Evolutionary conservation across 2,113 vertebrate genomes (phyloP).

Genomic region (Eptesicus fuscus): DNA sequence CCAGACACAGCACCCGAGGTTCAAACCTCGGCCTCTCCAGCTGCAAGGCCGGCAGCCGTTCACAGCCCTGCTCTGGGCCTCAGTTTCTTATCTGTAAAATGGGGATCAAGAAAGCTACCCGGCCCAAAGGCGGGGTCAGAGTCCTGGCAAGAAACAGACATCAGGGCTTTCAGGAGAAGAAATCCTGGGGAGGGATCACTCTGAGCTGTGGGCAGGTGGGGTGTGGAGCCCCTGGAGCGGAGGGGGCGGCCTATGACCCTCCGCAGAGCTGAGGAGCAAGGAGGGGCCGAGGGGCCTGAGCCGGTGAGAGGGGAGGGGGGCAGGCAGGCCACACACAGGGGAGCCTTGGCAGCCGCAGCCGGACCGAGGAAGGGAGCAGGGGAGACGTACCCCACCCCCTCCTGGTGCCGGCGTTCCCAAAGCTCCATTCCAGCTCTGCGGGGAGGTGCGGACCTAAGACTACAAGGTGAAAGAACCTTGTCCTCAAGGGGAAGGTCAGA

Average conservation of each 20-base stretch:
- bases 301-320: no score
- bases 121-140: rapidly evolving
- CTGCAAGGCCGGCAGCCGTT: rapidly evolving
- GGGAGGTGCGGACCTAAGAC: neutral
- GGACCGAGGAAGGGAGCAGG: neutral
- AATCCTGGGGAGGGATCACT: neutral
- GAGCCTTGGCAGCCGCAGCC: rapidly evolving
- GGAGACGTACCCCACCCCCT: neutral
- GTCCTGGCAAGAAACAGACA: neutral
- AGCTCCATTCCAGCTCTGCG: neutral
- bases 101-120: neutral
- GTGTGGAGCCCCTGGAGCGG: neutral
- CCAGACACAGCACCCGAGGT: neutral
- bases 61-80: neutral
- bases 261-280: neutral
- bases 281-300: neutral
- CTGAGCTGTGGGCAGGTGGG: neutral
- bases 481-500: neutral
- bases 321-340: neutral
- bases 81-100: neutral
- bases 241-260: neutral
- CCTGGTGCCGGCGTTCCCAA: neutral
- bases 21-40: neutral
- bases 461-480: neutral
- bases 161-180: neutral